Evolutionary conservation across 2,888 invertebrate genomes (phyloP).

Genomic region (Tuta absoluta): DNA sequence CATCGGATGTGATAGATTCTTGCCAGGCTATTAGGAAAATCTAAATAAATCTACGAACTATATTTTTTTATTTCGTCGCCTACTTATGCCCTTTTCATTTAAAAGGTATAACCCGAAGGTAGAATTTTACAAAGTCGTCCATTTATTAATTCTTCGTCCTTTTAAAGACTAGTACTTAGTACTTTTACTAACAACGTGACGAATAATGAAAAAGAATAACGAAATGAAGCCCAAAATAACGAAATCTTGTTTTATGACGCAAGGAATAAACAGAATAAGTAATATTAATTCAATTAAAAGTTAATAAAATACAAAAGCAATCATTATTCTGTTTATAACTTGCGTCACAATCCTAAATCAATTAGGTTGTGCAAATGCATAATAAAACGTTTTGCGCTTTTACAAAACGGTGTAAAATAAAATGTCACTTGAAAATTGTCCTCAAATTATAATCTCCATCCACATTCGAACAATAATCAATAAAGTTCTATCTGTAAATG

Average conservation of each 20-base stretch:
- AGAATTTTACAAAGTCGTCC: slow-evolving; percentile 71
- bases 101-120: slow-evolving; percentile 47
- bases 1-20: slow-evolving; percentile 74
- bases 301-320: neutral
- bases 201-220: slow-evolving; percentile 41
- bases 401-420: slow-evolving; percentile 58
- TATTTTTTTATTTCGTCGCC: slow-evolving; percentile 54
- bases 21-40: slow-evolving; percentile 63
- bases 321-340: slow-evolving; percentile 49
- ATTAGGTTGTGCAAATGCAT: slow-evolving; percentile 67
- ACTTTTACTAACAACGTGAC: slow-evolving; percentile 59
- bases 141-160: slow-evolving; percentile 78
- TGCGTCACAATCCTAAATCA: slow-evolving; percentile 49
- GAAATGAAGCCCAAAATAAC: slow-evolving; percentile 39
- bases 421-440: slow-evolving; percentile 60
- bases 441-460: slow-evolving; percentile 76
- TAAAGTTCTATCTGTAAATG: slow-evolving; percentile 50
- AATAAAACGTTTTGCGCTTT: slow-evolving; percentile 58
- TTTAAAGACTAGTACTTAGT: slow-evolving; percentile 79
- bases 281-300: neutral
- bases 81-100: slow-evolving; percentile 51
- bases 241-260: slow-evolving; percentile 44
- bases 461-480: slow-evolving; percentile 74
- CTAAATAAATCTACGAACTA: slow-evolving; percentile 43
- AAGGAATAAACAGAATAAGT: slow-evolving; percentile 45